Percentiles rank a stretch among this genome's conserved stretches.
Evolutionary conservation across 2,888 invertebrate genomes (phyloP).

Genomic region (Andrena trimmerana): DNA sequence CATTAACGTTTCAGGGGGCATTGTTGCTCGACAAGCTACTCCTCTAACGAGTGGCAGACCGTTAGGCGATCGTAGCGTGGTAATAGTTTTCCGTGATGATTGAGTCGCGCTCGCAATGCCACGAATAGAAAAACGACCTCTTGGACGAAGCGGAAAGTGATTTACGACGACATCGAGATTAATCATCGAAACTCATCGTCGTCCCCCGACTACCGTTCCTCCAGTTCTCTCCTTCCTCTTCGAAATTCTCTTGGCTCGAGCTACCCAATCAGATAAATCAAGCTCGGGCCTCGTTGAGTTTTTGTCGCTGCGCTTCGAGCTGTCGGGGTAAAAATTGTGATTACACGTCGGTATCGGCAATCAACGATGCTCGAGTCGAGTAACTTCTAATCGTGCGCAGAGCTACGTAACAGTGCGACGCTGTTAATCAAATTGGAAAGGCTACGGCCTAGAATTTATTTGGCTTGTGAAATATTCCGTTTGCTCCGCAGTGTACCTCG

Average conservation of each 20-base stretch:
- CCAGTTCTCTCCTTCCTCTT: not conserved
- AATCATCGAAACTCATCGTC: constrained; percentile 40
- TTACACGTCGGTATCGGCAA: constrained; percentile 1
- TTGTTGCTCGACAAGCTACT: constrained; percentile 40
- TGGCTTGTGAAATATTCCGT: constrained; percentile 3
- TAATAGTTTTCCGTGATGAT: constrained; percentile 37
- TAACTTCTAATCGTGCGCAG: not conserved
- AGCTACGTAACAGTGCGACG: constrained; percentile 4
- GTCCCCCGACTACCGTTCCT: not conserved
- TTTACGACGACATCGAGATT: constrained; percentile 44
- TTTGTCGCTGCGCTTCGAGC: not conserved
- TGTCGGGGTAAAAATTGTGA: not conserved
- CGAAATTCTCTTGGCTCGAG: not conserved
- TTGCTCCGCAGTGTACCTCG: not conserved
- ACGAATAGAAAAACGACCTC: constrained; percentile 2
- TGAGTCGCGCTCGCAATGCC: not conserved
- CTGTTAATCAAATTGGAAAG: not conserved
- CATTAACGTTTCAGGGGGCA: constrained; percentile 58
- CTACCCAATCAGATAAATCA: not conserved
- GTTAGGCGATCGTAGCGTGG: constrained; percentile 33
- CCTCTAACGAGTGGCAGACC: constrained; percentile 6
- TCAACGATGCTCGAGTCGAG: not conserved
- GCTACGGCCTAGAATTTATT: not conserved
- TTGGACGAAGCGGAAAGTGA: constrained; percentile 39
- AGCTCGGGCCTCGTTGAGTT: not conserved